Evolutionary conservation across 2,113 vertebrate genomes (phyloP).

Genomic region (Eonycteris spelaea): DNA sequence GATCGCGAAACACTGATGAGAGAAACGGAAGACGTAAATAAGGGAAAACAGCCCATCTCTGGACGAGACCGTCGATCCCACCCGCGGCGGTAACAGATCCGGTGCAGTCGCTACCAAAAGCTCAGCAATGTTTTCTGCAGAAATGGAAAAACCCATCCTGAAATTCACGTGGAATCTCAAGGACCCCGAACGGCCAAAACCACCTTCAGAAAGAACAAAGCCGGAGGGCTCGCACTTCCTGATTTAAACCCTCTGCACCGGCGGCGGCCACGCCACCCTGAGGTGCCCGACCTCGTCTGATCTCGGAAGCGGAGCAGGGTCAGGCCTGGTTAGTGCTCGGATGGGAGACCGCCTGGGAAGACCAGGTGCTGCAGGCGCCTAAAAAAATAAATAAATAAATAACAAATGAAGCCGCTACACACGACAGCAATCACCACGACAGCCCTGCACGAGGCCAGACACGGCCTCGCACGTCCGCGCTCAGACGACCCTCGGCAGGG

Average conservation of each 20-base stretch:
- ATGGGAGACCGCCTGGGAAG: no score
- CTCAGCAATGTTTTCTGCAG: not conserved
- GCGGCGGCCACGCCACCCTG: no score
- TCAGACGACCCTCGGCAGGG: no score
- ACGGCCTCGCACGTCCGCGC: fast-evolving
- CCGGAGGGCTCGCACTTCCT: no score
- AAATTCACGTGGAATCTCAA: not conserved
- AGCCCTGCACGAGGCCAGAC: not conserved
- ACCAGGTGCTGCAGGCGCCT: no score
- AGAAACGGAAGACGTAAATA: not conserved
- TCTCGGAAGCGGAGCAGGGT: no score
- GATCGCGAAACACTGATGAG: no score
- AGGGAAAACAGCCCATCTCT: not conserved
- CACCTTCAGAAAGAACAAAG: not conserved
- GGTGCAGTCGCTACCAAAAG: not conserved
- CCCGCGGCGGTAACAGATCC: no score
- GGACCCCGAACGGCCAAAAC: not conserved
- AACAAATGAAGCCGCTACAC: not conserved
- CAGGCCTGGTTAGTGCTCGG: no score
- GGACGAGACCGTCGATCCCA: not conserved
- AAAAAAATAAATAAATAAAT: no score
- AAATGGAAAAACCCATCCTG: not conserved
- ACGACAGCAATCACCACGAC: no score
- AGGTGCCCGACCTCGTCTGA: no score
- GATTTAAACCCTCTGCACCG: not conserved